These are phyloP conservation scores for Regulus satrapa DNA, from an alignment of 2,113 vertebrate genomes.

Conservation along the genomic window DNA sequence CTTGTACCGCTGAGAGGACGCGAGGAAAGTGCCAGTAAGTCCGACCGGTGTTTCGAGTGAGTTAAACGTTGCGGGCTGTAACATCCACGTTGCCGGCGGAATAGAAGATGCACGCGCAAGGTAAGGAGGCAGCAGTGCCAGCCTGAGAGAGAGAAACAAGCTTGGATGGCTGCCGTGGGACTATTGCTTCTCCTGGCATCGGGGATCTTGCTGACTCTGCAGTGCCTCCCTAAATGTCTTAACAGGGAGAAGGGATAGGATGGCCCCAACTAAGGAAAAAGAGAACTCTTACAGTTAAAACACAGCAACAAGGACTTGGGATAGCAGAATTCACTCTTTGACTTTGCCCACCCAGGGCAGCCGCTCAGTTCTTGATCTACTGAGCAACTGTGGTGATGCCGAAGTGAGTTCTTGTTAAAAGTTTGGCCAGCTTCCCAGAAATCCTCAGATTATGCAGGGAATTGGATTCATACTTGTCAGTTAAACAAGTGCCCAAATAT, in stretches of 20 bases:
- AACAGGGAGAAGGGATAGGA: not conserved
- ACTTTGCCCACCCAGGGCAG: not conserved
- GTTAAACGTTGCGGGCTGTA: not conserved
- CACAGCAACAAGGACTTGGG: not conserved
- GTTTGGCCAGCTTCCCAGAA: not conserved
- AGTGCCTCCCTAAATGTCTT: not conserved
- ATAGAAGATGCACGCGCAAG: not conserved
- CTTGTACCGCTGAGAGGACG: fast-evolving
- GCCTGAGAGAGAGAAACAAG: not conserved
- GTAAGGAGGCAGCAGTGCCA: not conserved
- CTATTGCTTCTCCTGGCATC: not conserved
- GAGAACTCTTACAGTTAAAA: not conserved
- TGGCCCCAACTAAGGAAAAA: not conserved
- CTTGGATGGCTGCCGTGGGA: not conserved
- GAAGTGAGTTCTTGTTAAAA: not conserved
- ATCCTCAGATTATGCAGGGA: not conserved
- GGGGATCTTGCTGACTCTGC: not conserved
- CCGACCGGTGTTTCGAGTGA: no score
- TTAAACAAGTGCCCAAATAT: not conserved
- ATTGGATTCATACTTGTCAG: not conserved
- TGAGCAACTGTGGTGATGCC: not conserved
- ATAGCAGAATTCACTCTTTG: not conserved
- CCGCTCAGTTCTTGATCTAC: not conserved
- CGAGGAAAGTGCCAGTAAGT: not conserved
- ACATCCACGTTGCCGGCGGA: fast-evolving